Conservation (phyloP, 2,113 vertebrate species). For the Grantiella picta region DNA sequence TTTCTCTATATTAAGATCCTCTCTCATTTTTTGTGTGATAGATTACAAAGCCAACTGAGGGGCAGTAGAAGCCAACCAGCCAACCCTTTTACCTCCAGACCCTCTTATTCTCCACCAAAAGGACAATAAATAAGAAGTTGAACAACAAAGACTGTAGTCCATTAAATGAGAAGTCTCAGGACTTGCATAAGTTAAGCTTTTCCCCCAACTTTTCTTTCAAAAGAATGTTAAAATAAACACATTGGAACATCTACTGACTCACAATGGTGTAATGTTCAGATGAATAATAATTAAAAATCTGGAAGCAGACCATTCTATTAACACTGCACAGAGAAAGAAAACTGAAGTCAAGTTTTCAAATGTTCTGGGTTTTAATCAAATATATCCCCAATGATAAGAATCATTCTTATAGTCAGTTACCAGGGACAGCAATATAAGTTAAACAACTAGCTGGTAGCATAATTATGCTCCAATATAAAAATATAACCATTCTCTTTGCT, state of each 20-base stretch:
- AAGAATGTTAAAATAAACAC: not conserved
- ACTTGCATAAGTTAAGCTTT: not conserved
- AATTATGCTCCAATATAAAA: slow-evolving; percentile 22
- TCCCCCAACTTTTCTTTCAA: not conserved
- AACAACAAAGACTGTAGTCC: not conserved
- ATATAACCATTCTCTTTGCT: slow-evolving; percentile 18
- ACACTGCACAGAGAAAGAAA: not conserved
- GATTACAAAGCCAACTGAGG: not conserved
- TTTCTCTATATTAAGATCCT: slow-evolving; percentile 3
- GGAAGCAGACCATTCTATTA: not conserved
- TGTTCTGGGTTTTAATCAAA: slow-evolving; percentile 17
- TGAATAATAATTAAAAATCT: not conserved
- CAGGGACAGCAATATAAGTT: not conserved
- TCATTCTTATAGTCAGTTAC: not conserved
- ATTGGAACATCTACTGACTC: not conserved
- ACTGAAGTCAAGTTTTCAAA: not conserved
- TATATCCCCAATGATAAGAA: not conserved
- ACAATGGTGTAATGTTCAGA: not conserved
- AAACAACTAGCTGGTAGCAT: not conserved
- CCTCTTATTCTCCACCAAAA: not conserved
- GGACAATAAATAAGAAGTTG: not conserved
- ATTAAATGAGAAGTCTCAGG: not conserved
- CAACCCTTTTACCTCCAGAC: not conserved
- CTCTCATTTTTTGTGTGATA: slow-evolving; percentile 8
- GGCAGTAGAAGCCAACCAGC: not conserved